Conservation (phyloP, 2,113 vertebrate species). For the Sander vitreus region DNA sequence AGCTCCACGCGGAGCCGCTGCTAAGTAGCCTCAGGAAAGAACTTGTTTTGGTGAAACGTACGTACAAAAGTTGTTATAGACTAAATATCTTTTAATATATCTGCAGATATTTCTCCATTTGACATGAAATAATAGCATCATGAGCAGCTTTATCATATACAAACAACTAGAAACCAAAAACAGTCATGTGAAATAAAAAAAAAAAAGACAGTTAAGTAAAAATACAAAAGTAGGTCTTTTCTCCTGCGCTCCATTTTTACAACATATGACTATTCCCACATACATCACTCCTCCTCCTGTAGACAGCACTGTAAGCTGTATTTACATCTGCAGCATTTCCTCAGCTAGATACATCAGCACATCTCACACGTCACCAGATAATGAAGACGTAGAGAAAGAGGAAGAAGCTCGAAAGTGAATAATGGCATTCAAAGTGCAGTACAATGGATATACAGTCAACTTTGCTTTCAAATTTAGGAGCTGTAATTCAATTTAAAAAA, state of each 20-base stretch:
- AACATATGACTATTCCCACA: constrained; percentile 45
- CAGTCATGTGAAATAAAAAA: constrained; percentile 31
- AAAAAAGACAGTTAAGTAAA: constrained; percentile 43
- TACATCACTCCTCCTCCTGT: constrained; percentile 33
- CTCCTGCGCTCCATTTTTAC: constrained; percentile 21
- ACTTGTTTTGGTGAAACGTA: too few relatives aligned
- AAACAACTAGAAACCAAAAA: constrained; percentile 62
- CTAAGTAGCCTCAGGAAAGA: too few relatives aligned
- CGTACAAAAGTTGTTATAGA: not conserved
- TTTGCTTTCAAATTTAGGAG: constrained; percentile 3
- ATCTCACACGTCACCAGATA: not conserved
- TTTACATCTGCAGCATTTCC: constrained; percentile 43
- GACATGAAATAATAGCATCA: constrained; percentile 69
- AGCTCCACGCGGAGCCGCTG: too few relatives aligned
- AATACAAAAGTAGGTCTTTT: constrained; percentile 63
- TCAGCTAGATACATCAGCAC: constrained; percentile 22
- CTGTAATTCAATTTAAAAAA: not conserved
- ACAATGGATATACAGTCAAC: not conserved
- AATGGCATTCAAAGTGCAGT: constrained; percentile 33
- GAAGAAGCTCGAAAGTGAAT: not conserved
- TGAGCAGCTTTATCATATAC: constrained; percentile 67
- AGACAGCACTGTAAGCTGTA: constrained; percentile 47
- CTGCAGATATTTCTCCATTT: constrained; percentile 38
- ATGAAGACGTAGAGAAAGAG: not conserved
- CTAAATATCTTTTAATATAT: constrained; percentile 69